Evolutionary conservation across 2,888 invertebrate species (phyloP).

Genomic region (Cryptus armator): DNA sequence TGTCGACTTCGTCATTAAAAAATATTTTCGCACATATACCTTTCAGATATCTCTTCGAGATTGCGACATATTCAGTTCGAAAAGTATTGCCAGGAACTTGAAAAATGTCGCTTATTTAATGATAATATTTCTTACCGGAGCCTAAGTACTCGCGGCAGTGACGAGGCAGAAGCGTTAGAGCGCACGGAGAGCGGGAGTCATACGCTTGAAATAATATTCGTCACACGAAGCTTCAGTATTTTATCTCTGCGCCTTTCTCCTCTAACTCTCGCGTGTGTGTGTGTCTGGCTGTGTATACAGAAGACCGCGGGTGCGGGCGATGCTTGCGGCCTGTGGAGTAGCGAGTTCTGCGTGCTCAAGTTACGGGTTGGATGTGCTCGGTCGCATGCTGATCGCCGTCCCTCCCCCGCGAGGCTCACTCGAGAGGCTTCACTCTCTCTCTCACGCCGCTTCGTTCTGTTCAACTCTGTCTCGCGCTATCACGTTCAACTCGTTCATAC

Average conservation of each 20-base stretch:
- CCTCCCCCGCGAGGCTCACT: slow-evolving; percentile 20
- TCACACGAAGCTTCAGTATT: slow-evolving; percentile 56
- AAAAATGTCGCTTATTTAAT: neutral
- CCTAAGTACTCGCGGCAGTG: neutral
- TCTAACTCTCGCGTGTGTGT: slow-evolving; percentile 11
- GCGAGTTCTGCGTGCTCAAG: slow-evolving; percentile 57
- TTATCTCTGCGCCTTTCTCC: slow-evolving; percentile 14
- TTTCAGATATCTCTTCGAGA: neutral
- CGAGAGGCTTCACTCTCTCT: slow-evolving; percentile 36
- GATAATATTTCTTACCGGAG: slow-evolving; percentile 9
- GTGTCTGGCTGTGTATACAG: neutral
- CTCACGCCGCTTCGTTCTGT: neutral
- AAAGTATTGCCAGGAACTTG: neutral
- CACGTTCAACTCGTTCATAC: slow-evolving; percentile 38
- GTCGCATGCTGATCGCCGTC: slow-evolving; percentile 43
- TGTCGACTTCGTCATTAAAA: neutral
- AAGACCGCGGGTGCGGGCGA: slow-evolving; percentile 32
- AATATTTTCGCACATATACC: no score
- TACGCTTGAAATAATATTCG: slow-evolving; percentile 62
- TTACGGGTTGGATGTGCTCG: slow-evolving; percentile 45
- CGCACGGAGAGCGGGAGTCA: slow-evolving; percentile 9
- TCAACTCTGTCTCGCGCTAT: slow-evolving; percentile 48
- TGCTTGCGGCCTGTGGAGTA: slow-evolving; percentile 44
- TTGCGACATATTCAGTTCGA: neutral
- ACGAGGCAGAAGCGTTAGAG: slow-evolving; percentile 24